Evolutionary conservation across 2,797 vertebrate genomes (phyloP).

Genomic region (Podarcis siculus): DNA sequence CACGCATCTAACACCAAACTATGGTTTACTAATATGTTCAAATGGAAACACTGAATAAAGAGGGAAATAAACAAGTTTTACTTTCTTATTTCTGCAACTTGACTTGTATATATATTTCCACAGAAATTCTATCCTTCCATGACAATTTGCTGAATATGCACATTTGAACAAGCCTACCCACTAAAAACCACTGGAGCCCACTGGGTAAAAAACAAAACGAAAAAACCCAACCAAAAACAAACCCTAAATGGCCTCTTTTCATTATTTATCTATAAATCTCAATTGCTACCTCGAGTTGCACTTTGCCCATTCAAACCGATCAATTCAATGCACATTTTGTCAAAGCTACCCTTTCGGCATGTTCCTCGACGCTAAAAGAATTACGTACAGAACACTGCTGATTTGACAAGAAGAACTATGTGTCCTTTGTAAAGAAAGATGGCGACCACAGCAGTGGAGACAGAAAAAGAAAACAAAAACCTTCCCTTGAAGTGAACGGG

Average conservation of each 20-base stretch:
- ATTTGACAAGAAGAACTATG: slow-evolving; percentile 38
- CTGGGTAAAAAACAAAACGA: too few relatives aligned
- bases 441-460: slow-evolving; percentile 26
- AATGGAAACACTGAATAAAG: background rate
- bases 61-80: background rate
- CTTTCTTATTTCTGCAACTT: background rate
- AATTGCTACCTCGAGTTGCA: background rate
- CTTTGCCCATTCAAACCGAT: slow-evolving; percentile 15
- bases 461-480: slow-evolving; percentile 39
- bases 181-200: background rate
- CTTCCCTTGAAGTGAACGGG: background rate
- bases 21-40: background rate
- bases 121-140: background rate
- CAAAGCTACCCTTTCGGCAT: slow-evolving; percentile 4
- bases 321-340: slow-evolving; percentile 25
- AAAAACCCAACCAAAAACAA: background rate
- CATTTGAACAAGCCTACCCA: background rate
- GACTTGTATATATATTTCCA: background rate
- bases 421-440: slow-evolving; percentile 34
- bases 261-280: slow-evolving; percentile 13
- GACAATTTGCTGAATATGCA: background rate
- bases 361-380: slow-evolving; percentile 9
- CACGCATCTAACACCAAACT: background rate
- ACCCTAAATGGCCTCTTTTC: background rate
- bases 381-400: slow-evolving; percentile 29